Base-by-base conservation (phyloP, 2,113 vertebrate genomes). In the Ochotona princeps region DNA sequence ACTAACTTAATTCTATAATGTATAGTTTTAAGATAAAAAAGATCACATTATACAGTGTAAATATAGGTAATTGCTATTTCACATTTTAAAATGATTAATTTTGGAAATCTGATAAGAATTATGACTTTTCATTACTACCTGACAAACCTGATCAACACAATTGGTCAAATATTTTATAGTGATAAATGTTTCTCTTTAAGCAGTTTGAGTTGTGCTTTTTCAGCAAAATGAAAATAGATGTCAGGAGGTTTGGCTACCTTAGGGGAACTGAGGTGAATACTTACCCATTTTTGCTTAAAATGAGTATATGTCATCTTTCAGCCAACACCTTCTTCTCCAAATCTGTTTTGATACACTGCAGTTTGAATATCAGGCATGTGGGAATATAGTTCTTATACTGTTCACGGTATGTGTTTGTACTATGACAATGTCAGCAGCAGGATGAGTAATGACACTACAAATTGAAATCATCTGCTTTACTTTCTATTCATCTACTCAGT, bases 381-480 rank as follows among this genome's bases (percentile, higher is more conserved):
- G 89, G 88, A 95, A 82, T 90, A 95, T 0, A 30, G 51, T 28
- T 72, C 38, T 79, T 94, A 76, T 83, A 26, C 26, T 96, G 28
- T 70, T 73, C 87, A 35, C 92, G 63, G 54, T 11, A 61, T 66
- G 57, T 32, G 6, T 83, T 32, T 89, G 44, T 72, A 70, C 79
- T 75, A 49, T 79, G 84, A 85, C 93, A 95, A 74, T 78, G 78
- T 96, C 84, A 80, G 85, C 73, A 92, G 89, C 44, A 54, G 85
- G 44, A 54, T 97, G 96, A 97, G 57, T 95, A 97, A 92, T 81
- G 84, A 85, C 63, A 69, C 10, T 83, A 51, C 44, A 96, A 91
- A 93, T 95, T 93, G 87, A 63, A 93, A 72, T 90, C 83, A 97
- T 95, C 91, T 93, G 86, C 70, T 70, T 44, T 95, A 93, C 74